A percentile compares a stretch with the other conserved stretches of the same genome.
These are phyloP conservation scores for Lucilia cuprina DNA, from an alignment of 1,140 invertebrate species.

Conservation along the genomic window DNA sequence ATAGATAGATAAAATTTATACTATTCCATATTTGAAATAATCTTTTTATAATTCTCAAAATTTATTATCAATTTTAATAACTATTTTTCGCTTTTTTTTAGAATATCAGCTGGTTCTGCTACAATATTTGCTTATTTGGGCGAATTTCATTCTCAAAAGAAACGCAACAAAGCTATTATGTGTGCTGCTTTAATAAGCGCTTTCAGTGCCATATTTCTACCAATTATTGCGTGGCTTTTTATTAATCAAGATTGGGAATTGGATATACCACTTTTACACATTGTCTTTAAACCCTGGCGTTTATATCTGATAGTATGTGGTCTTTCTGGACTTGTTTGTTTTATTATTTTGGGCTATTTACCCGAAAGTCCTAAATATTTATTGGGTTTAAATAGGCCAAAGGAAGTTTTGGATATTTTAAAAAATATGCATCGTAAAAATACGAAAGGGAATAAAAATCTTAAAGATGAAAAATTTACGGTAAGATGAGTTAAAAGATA, in stretches of 20 bases:
- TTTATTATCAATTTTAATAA: too few species aligned
- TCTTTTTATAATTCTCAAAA: too few species aligned
- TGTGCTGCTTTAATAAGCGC: constrained; percentile 49
- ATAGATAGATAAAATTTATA: too few species aligned
- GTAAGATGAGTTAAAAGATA: neutral
- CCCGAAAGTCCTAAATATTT: constrained; percentile 79
- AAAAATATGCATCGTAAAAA: constrained; percentile 67
- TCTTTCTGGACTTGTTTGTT: constrained; percentile 69
- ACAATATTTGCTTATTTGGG: constrained; percentile 51
- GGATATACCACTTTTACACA: constrained; percentile 56
- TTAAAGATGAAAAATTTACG: neutral
- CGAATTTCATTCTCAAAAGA: constrained; percentile 48
- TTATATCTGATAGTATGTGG: constrained; percentile 71
- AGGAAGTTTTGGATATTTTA: constrained; percentile 67
- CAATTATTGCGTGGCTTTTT: constrained; percentile 74
- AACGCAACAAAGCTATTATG: constrained; percentile 44
- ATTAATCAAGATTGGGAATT: constrained; percentile 67
- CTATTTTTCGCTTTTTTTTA: constrained; percentile 35
- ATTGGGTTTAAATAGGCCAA: constrained; percentile 65
- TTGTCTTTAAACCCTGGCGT: constrained; percentile 71
- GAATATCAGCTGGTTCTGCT: constrained; percentile 45
- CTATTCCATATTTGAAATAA: too few species aligned
- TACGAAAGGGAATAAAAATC: constrained; percentile 57
- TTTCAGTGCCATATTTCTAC: constrained; percentile 46
- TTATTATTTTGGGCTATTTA: constrained; percentile 67